These are phyloP conservation scores for Anolis apletophallus DNA, from an alignment of 2,797 vertebrate species.

Conservation along the genomic window DNA sequence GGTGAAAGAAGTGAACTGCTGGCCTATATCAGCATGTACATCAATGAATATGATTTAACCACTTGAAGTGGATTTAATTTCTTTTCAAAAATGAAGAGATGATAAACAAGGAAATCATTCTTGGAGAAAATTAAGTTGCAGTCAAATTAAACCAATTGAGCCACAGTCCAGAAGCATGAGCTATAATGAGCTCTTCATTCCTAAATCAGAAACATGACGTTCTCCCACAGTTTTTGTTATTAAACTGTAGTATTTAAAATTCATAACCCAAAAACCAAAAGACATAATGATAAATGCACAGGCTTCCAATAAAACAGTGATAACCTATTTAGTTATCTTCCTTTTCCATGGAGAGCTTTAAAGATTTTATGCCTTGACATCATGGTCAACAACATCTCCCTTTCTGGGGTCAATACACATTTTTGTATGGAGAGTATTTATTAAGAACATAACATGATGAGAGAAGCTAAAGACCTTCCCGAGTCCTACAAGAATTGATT, in stretches of 20 bases:
- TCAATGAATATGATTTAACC: constrained; percentile 27
- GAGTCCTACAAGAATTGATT: not conserved
- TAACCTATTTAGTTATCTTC: not conserved
- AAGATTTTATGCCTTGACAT: not conserved
- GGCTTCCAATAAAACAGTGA: too few relatives aligned
- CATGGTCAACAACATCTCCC: not conserved
- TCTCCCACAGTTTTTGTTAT: not conserved
- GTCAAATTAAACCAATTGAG: constrained; percentile 26
- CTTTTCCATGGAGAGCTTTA: not conserved
- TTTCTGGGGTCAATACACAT: not conserved
- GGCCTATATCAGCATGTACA: constrained; percentile 7
- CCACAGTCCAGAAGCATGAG: constrained; percentile 14
- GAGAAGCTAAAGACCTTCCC: not conserved
- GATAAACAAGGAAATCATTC: constrained; percentile 26
- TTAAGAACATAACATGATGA: not conserved
- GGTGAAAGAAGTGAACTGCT: not conserved
- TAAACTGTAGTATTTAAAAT: not conserved
- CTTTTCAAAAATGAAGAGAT: constrained; percentile 28
- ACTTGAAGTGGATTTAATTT: constrained; percentile 21
- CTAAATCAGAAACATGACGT: constrained; percentile 17
- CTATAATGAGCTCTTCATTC: constrained; percentile 14
- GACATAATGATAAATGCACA: not conserved
- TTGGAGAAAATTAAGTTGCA: constrained; percentile 30
- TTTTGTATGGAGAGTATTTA: not conserved
- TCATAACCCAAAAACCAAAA: not conserved